Evolutionary conservation across 2,888 invertebrate species (phyloP).

Genomic region (Cheilosia soror): DNA sequence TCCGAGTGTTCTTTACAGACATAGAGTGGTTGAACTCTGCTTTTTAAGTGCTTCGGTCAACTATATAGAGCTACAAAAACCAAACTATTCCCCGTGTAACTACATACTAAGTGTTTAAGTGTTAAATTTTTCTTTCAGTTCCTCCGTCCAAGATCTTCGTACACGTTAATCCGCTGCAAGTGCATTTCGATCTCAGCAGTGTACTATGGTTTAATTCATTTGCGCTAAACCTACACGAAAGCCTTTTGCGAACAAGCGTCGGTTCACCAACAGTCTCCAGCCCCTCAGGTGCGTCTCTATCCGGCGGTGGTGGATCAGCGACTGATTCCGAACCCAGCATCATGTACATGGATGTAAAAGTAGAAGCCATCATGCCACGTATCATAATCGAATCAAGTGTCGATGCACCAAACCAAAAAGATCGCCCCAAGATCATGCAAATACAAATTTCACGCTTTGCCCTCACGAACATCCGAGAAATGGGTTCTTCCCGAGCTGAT

Average conservation of each 20-base stretch:
- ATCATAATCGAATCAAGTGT: slow-evolving; percentile 87
- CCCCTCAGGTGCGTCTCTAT: slow-evolving; percentile 67
- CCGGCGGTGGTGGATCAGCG: slow-evolving; percentile 29
- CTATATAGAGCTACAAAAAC: no score
- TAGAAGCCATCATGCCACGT: slow-evolving; percentile 97
- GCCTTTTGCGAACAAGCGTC: slow-evolving; percentile 86
- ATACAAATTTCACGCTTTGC: slow-evolving; percentile 84
- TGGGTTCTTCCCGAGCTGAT: slow-evolving; percentile 88
- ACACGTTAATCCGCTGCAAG: slow-evolving; percentile 94
- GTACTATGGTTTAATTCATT: slow-evolving; percentile 98
- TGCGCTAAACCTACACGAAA: slow-evolving; percentile 92
- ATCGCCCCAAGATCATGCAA: slow-evolving; percentile 94
- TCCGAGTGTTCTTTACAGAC: no score
- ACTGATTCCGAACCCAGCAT: slow-evolving; percentile 80
- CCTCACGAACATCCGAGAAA: slow-evolving; percentile 88
- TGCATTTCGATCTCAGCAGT: slow-evolving; percentile 94
- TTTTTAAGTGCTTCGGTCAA: no score
- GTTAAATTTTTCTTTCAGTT: slow-evolving; percentile 85
- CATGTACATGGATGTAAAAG: slow-evolving; percentile 92
- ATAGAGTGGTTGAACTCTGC: no score
- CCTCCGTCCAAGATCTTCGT: slow-evolving; percentile 97
- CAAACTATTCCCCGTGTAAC: neutral
- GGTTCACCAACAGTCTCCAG: slow-evolving; percentile 78
- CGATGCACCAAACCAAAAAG: slow-evolving; percentile 91
- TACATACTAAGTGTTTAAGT: no score